These are phyloP conservation scores for Leptarthrus brevirostris DNA, from an alignment of 2,888 invertebrate species.

Conservation along the genomic window DNA sequence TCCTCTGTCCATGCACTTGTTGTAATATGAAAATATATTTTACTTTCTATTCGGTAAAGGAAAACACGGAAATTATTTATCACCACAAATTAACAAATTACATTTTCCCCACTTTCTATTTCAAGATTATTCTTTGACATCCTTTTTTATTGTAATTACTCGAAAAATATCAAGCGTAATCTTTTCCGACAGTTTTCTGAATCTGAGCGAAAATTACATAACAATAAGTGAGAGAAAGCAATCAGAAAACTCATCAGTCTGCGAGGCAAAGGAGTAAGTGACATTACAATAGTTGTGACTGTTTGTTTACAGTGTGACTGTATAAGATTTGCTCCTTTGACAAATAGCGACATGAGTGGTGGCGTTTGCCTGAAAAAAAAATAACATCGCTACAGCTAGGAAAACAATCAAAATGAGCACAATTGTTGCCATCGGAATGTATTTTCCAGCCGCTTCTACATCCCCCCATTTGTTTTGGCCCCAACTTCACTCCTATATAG, in stretches of 20 bases:
- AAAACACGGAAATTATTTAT: no score
- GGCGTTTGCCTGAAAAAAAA: conserved; percentile 6
- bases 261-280: conserved; percentile 23
- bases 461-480: no score
- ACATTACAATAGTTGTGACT: conserved; percentile 17
- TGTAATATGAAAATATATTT: no score
- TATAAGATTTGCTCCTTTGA: conserved; percentile 28
- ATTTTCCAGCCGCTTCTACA: neutral
- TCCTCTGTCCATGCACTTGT: no score
- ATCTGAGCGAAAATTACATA: neutral
- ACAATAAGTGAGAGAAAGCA: conserved; percentile 25
- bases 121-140: no score
- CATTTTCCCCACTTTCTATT: no score
- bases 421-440: conserved; percentile 34
- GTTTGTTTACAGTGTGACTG: conserved; percentile 19
- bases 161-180: neutral
- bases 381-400: conserved; percentile 14
- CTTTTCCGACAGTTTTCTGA: no score
- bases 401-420: conserved; percentile 36
- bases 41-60: no score
- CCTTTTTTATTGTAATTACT: no score
- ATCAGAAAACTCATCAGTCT: conserved; percentile 45
- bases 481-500: no score
- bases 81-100: no score
- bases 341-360: conserved; percentile 9